Evolutionary conservation across 2,888 invertebrate genomes (phyloP).

Genomic region (Phortica magna): DNA sequence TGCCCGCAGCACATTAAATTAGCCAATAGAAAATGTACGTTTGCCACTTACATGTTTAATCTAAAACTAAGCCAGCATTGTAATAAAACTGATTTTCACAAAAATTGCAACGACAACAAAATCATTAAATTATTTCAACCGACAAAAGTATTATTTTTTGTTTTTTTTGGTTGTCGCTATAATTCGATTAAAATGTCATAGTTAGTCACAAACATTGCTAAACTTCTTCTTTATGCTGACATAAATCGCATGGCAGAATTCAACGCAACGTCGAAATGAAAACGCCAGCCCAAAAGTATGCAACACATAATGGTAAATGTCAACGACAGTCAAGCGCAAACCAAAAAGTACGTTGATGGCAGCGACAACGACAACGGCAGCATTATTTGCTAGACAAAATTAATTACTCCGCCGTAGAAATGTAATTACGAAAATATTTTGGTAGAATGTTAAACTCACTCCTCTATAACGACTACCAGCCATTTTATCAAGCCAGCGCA

Average conservation of each 20-base stretch:
- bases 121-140: too few relatives aligned
- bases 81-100: conserved; percentile 66
- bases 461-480: too few relatives aligned
- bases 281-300: conserved; percentile 59
- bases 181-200: conserved; percentile 22
- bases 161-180: not conserved
- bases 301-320: conserved; percentile 70
- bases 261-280: not conserved
- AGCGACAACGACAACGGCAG: conserved; percentile 41
- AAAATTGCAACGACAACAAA: not conserved
- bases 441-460: conserved; percentile 2
- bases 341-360: not conserved
- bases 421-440: conserved; percentile 77
- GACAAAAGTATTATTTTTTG: not conserved
- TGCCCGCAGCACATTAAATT: conserved; percentile 11
- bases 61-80: conserved; percentile 30
- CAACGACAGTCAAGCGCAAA: conserved; percentile 56
- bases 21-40: not conserved
- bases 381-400: conserved; percentile 74
- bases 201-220: not conserved
- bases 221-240: not conserved
- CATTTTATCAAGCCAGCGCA: too few relatives aligned
- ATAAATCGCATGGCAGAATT: conserved; percentile 6
- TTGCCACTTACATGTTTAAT: not conserved
- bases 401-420: conserved; percentile 76